phyloP scores from a whole-genome alignment of 2,113 vertebrate genomes.

The Oophaga pumilio region DNA sequence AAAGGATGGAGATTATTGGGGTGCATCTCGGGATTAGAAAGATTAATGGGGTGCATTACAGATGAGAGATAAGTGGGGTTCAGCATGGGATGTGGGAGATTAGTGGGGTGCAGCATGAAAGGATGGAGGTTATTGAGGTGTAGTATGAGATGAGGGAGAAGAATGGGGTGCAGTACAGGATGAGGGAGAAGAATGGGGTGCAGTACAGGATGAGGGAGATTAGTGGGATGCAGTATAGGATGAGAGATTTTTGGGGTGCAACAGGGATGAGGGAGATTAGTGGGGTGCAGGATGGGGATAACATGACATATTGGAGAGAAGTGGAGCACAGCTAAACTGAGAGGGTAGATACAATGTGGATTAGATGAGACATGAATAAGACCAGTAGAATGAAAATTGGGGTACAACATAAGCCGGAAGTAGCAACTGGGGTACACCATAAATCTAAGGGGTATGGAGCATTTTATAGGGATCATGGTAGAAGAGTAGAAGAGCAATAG shows the following conservation, averaged over 20 bases:
- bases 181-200: too few relatives aligned
- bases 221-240: neutral
- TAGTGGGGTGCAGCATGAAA: neutral
- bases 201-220: neutral
- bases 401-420: neutral
- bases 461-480: too few relatives aligned
- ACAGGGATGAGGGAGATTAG: neutral
- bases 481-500: neutral
- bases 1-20: too few relatives aligned
- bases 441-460: neutral
- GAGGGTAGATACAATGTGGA: too few relatives aligned
- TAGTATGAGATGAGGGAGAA: too few relatives aligned
- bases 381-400: neutral
- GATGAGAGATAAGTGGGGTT: neutral
- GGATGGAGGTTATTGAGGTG: neutral
- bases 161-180: too few relatives aligned
- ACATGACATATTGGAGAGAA: neutral
- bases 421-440: neutral
- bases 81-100: neutral
- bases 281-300: neutral
- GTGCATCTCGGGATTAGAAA: too few relatives aligned
- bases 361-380: neutral
- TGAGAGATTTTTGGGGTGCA: neutral
- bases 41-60: too few relatives aligned
- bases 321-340: neutral